Conservation (phyloP, 2,113 vertebrate species). For the Ellobius talpinus region DNA sequence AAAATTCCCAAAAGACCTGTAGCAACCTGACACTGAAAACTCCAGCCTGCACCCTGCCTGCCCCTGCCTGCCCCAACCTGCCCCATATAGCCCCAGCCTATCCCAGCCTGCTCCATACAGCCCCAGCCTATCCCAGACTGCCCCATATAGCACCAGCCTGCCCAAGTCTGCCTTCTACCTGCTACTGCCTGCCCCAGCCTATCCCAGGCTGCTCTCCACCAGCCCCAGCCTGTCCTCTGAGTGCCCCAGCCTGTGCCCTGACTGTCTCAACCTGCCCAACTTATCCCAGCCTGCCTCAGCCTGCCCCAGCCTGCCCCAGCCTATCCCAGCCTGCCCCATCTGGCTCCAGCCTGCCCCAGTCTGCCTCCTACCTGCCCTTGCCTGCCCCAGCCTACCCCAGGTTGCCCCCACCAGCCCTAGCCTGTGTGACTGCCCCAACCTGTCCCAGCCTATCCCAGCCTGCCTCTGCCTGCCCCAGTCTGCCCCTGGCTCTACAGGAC, state of each 20-base stretch:
- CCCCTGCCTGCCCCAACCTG: background rate
- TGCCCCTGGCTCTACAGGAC: accelerated
- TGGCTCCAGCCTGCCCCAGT: background rate
- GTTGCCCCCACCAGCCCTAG: too few species aligned
- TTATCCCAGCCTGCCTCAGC: background rate
- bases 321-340: accelerated
- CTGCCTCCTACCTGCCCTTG: too few species aligned
- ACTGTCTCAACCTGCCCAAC: background rate
- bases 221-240: background rate
- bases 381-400: accelerated
- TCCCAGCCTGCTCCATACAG: background rate
- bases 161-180: background rate
- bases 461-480: too few species aligned
- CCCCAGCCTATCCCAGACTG: background rate
- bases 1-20: background rate
- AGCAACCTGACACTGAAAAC: accelerated
- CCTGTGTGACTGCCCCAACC: too few species aligned
- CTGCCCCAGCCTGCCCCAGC: background rate
- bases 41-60: background rate
- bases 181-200: background rate
- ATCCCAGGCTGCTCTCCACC: accelerated
- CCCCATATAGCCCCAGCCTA: background rate
- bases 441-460: background rate
- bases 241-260: too few species aligned
- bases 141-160: background rate